Evolutionary conservation across 2,113 vertebrate species (phyloP), one percentile per base, ranked within the genome.

Genomic region (Petrocephalus zakoni): DNA sequence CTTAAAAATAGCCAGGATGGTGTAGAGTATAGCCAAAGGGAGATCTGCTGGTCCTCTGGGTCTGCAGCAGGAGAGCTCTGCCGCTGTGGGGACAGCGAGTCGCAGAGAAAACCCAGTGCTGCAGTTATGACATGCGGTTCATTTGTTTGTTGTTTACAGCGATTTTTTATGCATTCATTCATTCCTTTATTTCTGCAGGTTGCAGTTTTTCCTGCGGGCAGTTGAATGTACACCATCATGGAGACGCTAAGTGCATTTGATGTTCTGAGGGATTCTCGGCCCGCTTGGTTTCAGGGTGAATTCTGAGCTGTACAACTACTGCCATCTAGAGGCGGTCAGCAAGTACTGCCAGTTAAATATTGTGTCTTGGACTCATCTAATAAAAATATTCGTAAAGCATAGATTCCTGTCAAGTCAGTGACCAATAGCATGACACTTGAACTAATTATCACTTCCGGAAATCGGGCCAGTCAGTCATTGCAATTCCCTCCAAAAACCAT

Each of bases 121-220:
- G 84, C 15, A 37, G 51, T 34, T 55, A 15, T 94, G 89, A 91
- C 94, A 92, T 89, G 58, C 5, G 90, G 91, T 90, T 91, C 86
- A 89, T 92, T 94, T 94, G 91, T 94, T 93, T 93, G 87, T 93
- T 89, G 92, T 93, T 95, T 93, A 90, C 92, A 92, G 93, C 25
- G 72, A 88, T 92, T 93, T 91, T 55, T 86, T 56, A 53, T 86
- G 47, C 84, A 55, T 86, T 56, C 49, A 56, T 87, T 89, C 46
- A n/a, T 92, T 90, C 56, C 87, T 88, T 90, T 82, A 84, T 93
- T 93, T 91, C 91, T 87, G 85, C 15, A 89, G 88, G 89, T 90
- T 93, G 92, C 88, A 52, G 52, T 19, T 93, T 93, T 92, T 89
- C 91, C 91, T 90, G 90, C 81, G 15, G 83, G 68, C 88, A 83